Evolutionary conservation across 2,888 invertebrate genomes (phyloP), one percentile per base, ranked within the genome.

Genomic region (Hyposoter didymator): DNA sequence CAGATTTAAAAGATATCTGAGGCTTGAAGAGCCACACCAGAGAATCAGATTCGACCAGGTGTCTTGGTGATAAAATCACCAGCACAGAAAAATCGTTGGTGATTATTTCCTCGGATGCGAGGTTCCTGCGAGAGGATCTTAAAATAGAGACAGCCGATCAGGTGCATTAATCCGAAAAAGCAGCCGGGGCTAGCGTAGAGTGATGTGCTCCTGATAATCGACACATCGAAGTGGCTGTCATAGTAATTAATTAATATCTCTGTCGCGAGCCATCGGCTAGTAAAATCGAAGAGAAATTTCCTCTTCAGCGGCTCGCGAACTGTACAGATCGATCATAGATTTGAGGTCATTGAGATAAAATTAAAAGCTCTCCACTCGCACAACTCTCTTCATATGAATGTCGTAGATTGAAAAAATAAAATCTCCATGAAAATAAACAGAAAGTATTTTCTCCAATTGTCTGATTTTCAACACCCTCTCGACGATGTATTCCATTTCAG

Each of bases 221-320:
- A 59, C 59, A 59, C 59, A 59, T 59, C 59, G 14, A 59, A 59
- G 28, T 59, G 28, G 59, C 59, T 28, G 59, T 59, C 28, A 5
- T 22, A 28, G 28, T 59, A 59, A 59, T 59, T 59, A 59, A 59
- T 59, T 14, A 59, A 59, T 59, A 28, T 59, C 59, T 28, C 28
- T 14, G 12, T 22, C 4, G 12, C 22, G 28, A 12, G 10, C 12
- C 22, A 55, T 55, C 55, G 22, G 28, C 12, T 2, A 22, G 22
- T 55, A 22, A 55, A 12, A 22, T 19, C 2, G 52, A 19, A 22
- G 10, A 55, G 22, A n/a, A 22, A 55, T 55, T 22, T 52, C 7
- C 7, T 19, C 19, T n/a, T 22, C 52, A 10, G 10, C 52, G 22
- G 22, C 19, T 55, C 22, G 1, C 8, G 2, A 55, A 10, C 10